phyloP scores from a whole-genome alignment of 1,140 invertebrate species.

The Trichonephila clavipes region DNA sequence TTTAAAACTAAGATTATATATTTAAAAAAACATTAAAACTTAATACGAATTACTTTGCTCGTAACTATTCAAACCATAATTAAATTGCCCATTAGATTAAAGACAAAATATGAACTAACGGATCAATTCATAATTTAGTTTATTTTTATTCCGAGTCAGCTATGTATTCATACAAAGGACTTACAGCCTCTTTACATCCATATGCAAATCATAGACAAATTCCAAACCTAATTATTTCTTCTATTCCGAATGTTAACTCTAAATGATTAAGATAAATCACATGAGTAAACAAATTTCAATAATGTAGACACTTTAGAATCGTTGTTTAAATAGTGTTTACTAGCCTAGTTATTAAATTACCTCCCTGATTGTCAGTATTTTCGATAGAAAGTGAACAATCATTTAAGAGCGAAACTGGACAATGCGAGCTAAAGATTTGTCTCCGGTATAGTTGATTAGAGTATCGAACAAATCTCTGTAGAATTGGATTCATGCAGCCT shows the following conservation, averaged over 20 bases:
- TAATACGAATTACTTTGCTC: no score
- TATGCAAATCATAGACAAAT: no score
- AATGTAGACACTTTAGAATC: background rate
- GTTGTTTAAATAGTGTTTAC: constrained; percentile 24
- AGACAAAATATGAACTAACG: no score
- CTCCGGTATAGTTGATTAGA: constrained; percentile 70
- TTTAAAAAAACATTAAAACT: no score
- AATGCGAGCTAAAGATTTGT: constrained; percentile 61
- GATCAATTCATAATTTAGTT: no score
- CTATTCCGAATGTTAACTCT: background rate
- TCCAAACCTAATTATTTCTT: background rate
- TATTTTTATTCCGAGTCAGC: no score
- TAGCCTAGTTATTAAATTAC: constrained; percentile 54
- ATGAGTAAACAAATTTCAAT: background rate
- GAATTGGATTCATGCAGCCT: constrained; percentile 43
- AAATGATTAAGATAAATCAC: constrained; percentile 9
- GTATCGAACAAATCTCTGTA: constrained; percentile 60
- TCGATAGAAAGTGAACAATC: constrained; percentile 58
- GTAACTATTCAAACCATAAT: no score
- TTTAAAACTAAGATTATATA: no score
- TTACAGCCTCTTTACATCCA: no score
- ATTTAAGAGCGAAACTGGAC: constrained; percentile 58
- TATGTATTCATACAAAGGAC: no score
- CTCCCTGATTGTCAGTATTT: constrained; percentile 64
- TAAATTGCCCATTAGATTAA: no score